Evolutionary conservation across 2,797 vertebrate genomes (phyloP).

Genomic region (Poecilia wingei): DNA sequence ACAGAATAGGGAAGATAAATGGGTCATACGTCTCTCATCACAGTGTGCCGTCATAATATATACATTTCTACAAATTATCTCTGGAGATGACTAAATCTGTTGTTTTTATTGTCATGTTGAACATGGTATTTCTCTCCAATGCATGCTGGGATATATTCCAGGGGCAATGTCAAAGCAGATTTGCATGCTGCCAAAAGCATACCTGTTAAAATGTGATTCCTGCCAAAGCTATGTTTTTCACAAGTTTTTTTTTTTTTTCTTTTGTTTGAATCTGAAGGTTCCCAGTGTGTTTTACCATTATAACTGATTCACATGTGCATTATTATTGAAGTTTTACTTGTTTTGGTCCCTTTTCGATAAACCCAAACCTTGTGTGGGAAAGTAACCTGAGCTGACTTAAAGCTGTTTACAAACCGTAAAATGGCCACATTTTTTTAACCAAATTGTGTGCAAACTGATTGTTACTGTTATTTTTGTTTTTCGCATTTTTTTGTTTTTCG

Average conservation of each 20-base stretch:
- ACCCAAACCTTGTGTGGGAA: background rate
- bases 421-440: background rate
- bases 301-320: slow-evolving; percentile 15
- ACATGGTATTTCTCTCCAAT: slow-evolving; percentile 8
- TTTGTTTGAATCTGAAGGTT: slow-evolving; percentile 7
- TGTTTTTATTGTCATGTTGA: background rate
- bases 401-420: slow-evolving; percentile 1
- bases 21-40: background rate
- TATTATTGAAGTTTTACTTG: slow-evolving; percentile 5
- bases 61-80: background rate
- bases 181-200: slow-evolving; percentile 3
- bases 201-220: background rate
- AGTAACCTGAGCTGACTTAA: background rate
- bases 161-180: background rate
- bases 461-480: slow-evolving; percentile 13
- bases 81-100: background rate
- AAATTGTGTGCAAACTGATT: slow-evolving; percentile 32
- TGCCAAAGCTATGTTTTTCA: slow-evolving; percentile 1
- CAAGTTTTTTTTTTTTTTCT: background rate
- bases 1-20: background rate
- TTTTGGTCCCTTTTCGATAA: background rate
- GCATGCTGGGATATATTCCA: slow-evolving; percentile 31
- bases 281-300: background rate
- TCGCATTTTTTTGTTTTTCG: slow-evolving; percentile 14
- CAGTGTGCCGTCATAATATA: background rate